These are phyloP conservation scores for Lysandra coridon DNA, from an alignment of 2,888 invertebrate genomes.

Conservation along the genomic window DNA sequence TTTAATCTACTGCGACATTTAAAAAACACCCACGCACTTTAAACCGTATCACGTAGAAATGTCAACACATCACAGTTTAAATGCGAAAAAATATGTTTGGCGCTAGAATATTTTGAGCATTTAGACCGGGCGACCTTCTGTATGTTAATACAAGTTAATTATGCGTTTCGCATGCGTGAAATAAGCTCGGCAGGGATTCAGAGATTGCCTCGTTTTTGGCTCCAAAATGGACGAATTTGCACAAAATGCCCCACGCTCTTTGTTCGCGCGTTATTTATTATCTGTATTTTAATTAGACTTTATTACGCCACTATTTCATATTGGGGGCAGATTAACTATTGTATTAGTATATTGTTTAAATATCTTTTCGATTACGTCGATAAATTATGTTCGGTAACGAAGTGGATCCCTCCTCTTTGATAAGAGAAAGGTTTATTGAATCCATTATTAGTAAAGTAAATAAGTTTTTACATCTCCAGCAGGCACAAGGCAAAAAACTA, in stretches of 20 bases:
- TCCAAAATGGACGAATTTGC: conserved; percentile 47
- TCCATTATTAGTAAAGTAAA: neutral
- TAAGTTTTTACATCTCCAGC: neutral
- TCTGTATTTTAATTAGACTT: conserved; percentile 39
- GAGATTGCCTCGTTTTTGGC: conserved; percentile 53
- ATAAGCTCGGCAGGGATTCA: conserved; percentile 54
- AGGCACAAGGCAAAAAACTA: neutral
- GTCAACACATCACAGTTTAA: conserved; percentile 18
- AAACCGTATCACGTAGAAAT: neutral
- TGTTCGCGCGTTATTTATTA: conserved; percentile 40
- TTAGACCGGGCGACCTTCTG: conserved; percentile 36
- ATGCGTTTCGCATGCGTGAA: conserved; percentile 69
- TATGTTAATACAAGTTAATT: conserved; percentile 72
- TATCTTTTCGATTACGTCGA: neutral
- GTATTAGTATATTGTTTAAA: conserved; percentile 16
- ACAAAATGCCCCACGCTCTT: conserved; percentile 39
- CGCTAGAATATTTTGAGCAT: conserved; percentile 3
- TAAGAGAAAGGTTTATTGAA: neutral
- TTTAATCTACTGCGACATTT: neutral
- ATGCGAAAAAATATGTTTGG: conserved; percentile 1
- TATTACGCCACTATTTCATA: conserved; percentile 15
- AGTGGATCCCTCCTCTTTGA: neutral
- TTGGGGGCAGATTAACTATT: neutral
- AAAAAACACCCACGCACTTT: neutral
- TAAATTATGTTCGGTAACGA: neutral